phyloP scores from a whole-genome alignment of 2,113 vertebrate species.

The Conger conger region DNA sequence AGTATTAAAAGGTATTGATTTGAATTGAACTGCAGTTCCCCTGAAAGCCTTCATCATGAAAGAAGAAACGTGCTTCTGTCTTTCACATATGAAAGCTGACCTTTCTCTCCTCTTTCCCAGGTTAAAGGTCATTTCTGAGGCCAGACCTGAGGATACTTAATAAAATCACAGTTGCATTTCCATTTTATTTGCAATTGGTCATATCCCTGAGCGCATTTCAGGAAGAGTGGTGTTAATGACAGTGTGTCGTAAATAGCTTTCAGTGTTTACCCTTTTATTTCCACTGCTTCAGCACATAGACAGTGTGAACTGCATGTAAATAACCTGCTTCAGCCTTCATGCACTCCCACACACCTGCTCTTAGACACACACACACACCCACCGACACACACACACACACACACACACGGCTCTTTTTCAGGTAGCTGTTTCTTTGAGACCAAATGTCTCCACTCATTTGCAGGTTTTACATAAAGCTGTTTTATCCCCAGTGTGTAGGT shows the following conservation, averaged over 20 bases:
- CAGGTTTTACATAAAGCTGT: background rate
- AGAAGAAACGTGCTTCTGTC: background rate
- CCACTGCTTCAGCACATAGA: background rate
- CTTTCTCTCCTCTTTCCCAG: background rate
- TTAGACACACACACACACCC: background rate
- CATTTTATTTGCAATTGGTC: background rate
- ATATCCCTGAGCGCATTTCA: background rate
- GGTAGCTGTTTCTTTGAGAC: background rate
- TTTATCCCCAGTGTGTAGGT: background rate
- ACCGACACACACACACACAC: background rate
- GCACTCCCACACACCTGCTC: background rate
- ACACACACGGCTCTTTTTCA: background rate
- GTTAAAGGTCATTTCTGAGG: background rate
- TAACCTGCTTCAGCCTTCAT: background rate
- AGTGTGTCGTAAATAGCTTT: conserved; percentile 6
- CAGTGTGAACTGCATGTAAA: background rate
- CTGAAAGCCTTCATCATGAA: no score
- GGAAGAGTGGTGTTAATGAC: background rate
- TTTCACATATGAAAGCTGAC: background rate
- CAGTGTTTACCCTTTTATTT: conserved; percentile 1
- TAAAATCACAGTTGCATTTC: background rate
- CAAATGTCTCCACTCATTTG: background rate
- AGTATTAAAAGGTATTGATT: no score
- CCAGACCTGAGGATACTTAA: background rate
- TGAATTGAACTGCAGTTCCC: no score